Base-by-base conservation (phyloP, 35 echinoderm and acorn worm species). In the Diadema setosum region DNA sequence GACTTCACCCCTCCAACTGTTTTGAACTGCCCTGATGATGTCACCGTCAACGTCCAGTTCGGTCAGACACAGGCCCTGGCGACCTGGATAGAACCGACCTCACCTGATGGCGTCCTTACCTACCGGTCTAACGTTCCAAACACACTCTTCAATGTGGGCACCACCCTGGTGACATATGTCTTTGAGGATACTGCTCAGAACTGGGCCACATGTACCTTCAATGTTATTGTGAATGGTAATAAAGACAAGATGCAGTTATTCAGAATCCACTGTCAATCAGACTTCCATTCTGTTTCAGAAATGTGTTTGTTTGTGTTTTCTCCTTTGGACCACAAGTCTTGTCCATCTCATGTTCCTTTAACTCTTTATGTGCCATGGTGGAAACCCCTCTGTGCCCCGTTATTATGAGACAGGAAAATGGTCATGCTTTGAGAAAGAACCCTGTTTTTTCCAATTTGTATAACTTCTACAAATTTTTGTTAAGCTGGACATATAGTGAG, bases 41-140 rank as follows among this genome's bases (percentile, higher is more conserved):
- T 92, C 39, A 80, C 80, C 57, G 5, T 41, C 8, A 26, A 46
- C 37, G 49, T 65, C 55, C 60, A 59, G 33, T 52, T 91, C 11
- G 89, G 89, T 91, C 37, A 75, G 45, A 11, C 80, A 14, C 50
- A 37, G 23, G 45, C 73, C 1, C 35, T 76, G 6, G 87, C 80
- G 0, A 73, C 42, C 45, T 97, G 95, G 95, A 42, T 15, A 9
- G 86, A 85, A 80, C 95, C 95, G 16, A 83, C 91, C 27, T 92
- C 95, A 15, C 86, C 87, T 3, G 95, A 97, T 63, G 57, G 56
- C 5, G 73, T 33, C 15, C 44, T 87, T 17, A 27, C 45, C 50
- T 81, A 34, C 56, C 45, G 39, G 20, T 90, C 88, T 3, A 57
- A 90, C 39, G 18, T 31, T 63, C 91, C 95, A 18, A 81, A 73